Conservation (phyloP, 2,888 invertebrate species). For the Cephonodes hylas region DNA sequence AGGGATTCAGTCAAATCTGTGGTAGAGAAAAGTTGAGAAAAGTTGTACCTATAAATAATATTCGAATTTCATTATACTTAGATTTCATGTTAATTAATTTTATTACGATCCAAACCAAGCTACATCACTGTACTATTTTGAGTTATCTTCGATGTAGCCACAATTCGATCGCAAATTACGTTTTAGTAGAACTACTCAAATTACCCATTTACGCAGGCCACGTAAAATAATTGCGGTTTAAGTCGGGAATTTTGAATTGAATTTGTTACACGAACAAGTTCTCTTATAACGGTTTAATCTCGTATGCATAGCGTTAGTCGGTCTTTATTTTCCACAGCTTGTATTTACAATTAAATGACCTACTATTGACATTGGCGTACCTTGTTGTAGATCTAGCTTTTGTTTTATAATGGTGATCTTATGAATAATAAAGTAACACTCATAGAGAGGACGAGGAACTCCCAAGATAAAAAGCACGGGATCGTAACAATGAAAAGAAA, state of each 20-base stretch:
- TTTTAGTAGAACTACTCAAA: neutral
- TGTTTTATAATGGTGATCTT: too few species aligned
- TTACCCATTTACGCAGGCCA: constrained; percentile 21
- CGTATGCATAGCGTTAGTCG: neutral
- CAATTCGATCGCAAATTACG: neutral
- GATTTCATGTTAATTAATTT: neutral
- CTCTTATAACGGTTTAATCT: constrained; percentile 19
- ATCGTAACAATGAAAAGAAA: too few species aligned
- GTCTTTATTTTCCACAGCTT: neutral
- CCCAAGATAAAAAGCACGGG: too few species aligned
- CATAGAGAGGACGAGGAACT: too few species aligned
- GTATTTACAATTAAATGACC: neutral
- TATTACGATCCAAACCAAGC: neutral
- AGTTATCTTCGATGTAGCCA: neutral
- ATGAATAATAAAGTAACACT: too few species aligned
- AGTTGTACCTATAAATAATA: too few species aligned
- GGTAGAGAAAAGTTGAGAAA: neutral
- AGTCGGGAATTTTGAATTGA: constrained; percentile 22
- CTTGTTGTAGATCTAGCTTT: too few species aligned
- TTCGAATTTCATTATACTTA: too few species aligned
- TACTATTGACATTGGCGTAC: too few species aligned
- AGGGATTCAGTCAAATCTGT: neutral
- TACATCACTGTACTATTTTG: neutral
- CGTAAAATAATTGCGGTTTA: constrained; percentile 22
- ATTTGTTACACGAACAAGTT: constrained; percentile 23